phyloP scores from a whole-genome alignment of 2,797 vertebrate genomes.

The Mus minutoides region DNA sequence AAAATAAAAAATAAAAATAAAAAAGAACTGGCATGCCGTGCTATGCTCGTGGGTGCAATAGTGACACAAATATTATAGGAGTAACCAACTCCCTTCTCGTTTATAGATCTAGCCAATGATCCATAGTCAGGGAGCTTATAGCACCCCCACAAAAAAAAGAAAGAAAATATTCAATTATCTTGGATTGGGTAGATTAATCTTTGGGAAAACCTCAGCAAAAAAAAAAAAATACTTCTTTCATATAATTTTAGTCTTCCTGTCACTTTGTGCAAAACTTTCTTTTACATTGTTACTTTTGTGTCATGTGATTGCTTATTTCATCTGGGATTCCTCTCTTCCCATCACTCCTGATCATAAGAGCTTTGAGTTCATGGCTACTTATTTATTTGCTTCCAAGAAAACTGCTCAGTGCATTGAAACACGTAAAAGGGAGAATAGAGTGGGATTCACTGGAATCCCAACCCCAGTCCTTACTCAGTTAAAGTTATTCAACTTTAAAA shows the following conservation, averaged over 20 bases:
- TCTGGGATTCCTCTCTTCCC: not conserved
- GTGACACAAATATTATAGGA: no score
- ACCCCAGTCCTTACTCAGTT: not conserved
- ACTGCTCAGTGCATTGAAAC: not conserved
- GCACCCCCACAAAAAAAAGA: no score
- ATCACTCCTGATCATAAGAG: not conserved
- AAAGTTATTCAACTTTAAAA: constrained; percentile 21
- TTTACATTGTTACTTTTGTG: not conserved
- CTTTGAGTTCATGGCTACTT: not conserved
- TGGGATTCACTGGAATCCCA: not conserved
- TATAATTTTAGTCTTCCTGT: not conserved
- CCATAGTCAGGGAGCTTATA: no score
- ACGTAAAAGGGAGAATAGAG: not conserved
- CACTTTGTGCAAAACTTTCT: not conserved
- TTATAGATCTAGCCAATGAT: no score
- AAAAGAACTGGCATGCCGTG: no score
- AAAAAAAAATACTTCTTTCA: not conserved
- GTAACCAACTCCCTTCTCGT: no score
- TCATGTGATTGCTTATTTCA: not conserved
- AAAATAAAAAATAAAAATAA: no score
- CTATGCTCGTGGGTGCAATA: no score
- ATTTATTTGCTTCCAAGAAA: constrained; percentile 15
- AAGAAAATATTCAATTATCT: not conserved
- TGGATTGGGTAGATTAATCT: not conserved
- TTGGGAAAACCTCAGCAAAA: not conserved